Evolutionary conservation across 2,797 vertebrate species (phyloP).

Genomic region (Peromyscus nudipes): DNA sequence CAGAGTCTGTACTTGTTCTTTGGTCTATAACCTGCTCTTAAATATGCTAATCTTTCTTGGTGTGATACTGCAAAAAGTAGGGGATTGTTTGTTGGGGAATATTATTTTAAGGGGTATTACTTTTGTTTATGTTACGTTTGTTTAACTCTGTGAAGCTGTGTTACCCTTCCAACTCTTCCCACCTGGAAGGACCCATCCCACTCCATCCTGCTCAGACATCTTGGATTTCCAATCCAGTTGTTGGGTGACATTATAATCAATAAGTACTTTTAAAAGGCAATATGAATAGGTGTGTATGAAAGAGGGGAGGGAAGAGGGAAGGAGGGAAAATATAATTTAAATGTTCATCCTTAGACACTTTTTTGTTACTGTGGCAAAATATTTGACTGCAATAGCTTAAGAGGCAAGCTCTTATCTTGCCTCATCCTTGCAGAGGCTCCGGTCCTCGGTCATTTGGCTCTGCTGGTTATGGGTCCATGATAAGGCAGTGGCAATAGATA

Average conservation of each 20-base stretch:
- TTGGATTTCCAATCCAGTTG: not conserved
- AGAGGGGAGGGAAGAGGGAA: not conserved
- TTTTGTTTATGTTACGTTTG: too few relatives aligned
- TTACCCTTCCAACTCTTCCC: not conserved
- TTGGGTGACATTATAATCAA: not conserved
- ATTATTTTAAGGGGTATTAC: too few relatives aligned
- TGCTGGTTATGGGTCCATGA: not conserved
- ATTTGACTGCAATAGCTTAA: not conserved
- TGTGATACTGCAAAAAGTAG: not conserved
- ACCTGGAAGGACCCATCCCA: not conserved
- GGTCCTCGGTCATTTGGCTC: not conserved
- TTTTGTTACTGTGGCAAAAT: too few relatives aligned
- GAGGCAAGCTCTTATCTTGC: not conserved
- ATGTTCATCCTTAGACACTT: not conserved
- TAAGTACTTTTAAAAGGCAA: constrained; percentile 31
- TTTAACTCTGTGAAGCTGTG: too few relatives aligned
- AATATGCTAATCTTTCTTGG: not conserved
- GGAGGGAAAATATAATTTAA: not conserved
- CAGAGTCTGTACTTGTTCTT: not conserved
- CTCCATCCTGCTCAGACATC: not conserved
- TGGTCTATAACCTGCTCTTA: not conserved
- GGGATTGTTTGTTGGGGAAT: not conserved
- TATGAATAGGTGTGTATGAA: not conserved
- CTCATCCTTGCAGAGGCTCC: not conserved
- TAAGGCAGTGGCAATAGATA: too few relatives aligned